Evolutionary conservation across 2,888 invertebrate genomes (phyloP), one percentile per base, ranked within the genome.

Genomic region (Dasysyrphus tricinctus): DNA sequence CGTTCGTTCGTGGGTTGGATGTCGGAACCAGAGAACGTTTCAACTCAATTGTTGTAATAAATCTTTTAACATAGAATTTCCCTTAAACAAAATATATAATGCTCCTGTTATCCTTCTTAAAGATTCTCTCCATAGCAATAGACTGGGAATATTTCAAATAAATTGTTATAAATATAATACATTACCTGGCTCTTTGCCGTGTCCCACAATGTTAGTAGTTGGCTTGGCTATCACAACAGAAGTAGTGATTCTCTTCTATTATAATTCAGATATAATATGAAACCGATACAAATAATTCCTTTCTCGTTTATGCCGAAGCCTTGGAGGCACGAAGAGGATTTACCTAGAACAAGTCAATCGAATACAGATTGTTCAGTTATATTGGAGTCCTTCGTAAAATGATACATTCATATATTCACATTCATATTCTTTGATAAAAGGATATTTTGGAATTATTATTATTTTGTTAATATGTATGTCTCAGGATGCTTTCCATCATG

Each of bases 11-110:
- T 54, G 29, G 29, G 57, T 34, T 57, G 34, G 14, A 14, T 19
- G 11, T 42, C 67, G 51, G 16, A 63, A 65, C 47, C 5, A 29
- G 34, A 29, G 24, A 78, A 49, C 78, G 61, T 82, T 74, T 79
- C 82, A 51, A 78, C 74, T 76, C 82, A 78, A 82, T 86, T 75
- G 75, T 86, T 82, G 69, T 78, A 79, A 72, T 82, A 79, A 70
- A 75, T 80, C 65, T 65, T 67, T 37, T 9, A 39, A 19, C 49
- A 59, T 2, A 39, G 39, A 51, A 44, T 44, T 24, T 59, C 19
- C 32, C 34, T 72, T 44, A 4, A 44, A 34, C 19, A 8, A 49
- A 51, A 12, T 16, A 70, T 61, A 67, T 49, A 67, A 49, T 32
- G n/a, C 49, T 80, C 47, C 16, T 65, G 65, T 70, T 80, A 75